Percentiles rank a stretch among this genome's conserved stretches.
phyloP scores from a whole-genome alignment of 23 tunicate species.

The Styela plicata region DNA sequence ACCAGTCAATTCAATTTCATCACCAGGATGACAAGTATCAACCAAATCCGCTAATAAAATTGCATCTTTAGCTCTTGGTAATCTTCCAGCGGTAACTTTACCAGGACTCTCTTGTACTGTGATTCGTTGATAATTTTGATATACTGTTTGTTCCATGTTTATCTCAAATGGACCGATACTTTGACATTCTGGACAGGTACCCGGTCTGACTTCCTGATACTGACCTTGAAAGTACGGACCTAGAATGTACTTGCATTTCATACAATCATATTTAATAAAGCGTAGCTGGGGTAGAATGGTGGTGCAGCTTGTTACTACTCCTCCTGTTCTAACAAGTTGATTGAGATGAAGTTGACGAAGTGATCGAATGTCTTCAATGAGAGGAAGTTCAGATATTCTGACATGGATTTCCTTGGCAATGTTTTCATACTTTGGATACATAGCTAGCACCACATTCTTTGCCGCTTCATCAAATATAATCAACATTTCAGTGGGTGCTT shows the following conservation, averaged over 20 bases:
- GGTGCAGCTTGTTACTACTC: slow-evolving; percentile 92
- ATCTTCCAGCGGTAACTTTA: slow-evolving; percentile 91
- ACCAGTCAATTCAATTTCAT: slow-evolving; percentile 96
- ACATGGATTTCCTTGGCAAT: slow-evolving; percentile 95
- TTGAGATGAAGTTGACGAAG: slow-evolving; percentile 93
- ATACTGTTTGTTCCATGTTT: slow-evolving; percentile 98
- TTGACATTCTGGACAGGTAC: slow-evolving; percentile 98
- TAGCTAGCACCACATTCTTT: slow-evolving; percentile 72
- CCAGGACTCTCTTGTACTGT: slow-evolving; percentile 95
- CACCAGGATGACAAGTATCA: slow-evolving; percentile 98
- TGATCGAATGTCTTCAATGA: slow-evolving; percentile 91
- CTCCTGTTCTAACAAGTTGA: slow-evolving; percentile 89
- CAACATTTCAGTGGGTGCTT: slow-evolving; percentile 93
- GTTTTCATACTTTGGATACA: slow-evolving; percentile 94
- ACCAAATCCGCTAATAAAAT: slow-evolving; percentile 96
- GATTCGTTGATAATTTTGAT: slow-evolving; percentile 96
- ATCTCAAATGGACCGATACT: slow-evolving; percentile 95
- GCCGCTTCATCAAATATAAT: slow-evolving; percentile 94
- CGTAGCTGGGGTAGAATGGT: slow-evolving; percentile 96
- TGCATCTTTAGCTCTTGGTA: slow-evolving; percentile 98
- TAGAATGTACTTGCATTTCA: slow-evolving; percentile 83
- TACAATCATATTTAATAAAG: slow-evolving; percentile 81
- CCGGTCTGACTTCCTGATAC: slow-evolving; percentile 91
- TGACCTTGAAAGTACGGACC: slow-evolving; percentile 98
- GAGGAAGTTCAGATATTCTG: slow-evolving; percentile 81